Percentiles rank a stretch among this genome's conserved stretches.
These are phyloP conservation scores for Stegastes partitus DNA, from an alignment of 2,113 vertebrate genomes.

Conservation along the genomic window DNA sequence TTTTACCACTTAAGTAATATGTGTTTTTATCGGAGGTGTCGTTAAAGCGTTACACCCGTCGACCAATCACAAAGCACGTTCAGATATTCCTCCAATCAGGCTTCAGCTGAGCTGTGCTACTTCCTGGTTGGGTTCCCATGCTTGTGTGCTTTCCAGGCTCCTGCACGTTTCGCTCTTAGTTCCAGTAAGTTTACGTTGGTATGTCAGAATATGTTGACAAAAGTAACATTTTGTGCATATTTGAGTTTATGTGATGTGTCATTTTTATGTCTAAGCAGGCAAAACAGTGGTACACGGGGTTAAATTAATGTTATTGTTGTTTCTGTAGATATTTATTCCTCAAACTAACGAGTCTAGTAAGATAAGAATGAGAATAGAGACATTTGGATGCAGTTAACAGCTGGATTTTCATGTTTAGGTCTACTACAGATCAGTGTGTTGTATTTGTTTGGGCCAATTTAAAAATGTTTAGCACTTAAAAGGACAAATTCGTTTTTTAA, in stretches of 20 bases:
- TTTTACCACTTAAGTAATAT: background rate
- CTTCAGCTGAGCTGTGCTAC: background rate
- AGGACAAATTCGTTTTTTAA: background rate
- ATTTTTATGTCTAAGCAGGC: background rate
- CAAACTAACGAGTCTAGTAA: background rate
- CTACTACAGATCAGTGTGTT: background rate
- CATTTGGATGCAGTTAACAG: too few relatives aligned
- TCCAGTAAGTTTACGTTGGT: constrained; percentile 23
- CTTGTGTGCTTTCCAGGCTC: background rate
- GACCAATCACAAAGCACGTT: constrained; percentile 53
- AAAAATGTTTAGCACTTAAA: background rate
- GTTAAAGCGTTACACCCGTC: background rate
- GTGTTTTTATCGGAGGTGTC: too few relatives aligned
- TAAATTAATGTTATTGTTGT: background rate
- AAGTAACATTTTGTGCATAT: background rate
- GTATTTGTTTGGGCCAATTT: too few relatives aligned
- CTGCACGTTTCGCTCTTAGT: constrained; percentile 5
- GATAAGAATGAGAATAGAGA: background rate
- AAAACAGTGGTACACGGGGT: background rate
- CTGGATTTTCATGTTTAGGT: background rate
- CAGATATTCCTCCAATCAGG: constrained; percentile 48
- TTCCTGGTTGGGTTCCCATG: constrained; percentile 66
- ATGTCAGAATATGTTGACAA: background rate
- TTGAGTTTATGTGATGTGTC: background rate
- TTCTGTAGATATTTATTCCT: background rate